phyloP scores from a whole-genome alignment of 2,888 invertebrate genomes.

The Maniola hyperantus region DNA sequence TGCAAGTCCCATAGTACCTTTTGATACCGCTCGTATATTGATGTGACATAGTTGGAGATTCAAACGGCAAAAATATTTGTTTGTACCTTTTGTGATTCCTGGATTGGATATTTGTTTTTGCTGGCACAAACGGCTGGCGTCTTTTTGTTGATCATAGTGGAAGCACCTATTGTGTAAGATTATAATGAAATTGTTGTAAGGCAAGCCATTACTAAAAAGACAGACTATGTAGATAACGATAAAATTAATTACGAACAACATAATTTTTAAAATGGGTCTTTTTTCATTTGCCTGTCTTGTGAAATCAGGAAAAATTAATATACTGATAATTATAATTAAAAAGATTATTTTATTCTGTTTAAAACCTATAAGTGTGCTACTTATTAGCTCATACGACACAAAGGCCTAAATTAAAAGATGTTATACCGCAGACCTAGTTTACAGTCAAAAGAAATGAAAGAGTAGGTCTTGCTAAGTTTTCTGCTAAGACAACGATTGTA shows the following conservation, averaged over 20 bases:
- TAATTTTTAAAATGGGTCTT: no score
- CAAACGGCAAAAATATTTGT: constrained; percentile 30
- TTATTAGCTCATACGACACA: constrained; percentile 7
- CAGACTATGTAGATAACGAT: neutral
- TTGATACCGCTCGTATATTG: constrained; percentile 41
- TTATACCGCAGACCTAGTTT: constrained; percentile 8
- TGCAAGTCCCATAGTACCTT: constrained; percentile 52
- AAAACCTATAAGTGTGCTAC: neutral
- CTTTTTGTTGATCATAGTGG: constrained; percentile 15
- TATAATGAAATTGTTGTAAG: constrained; percentile 4
- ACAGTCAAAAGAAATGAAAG: constrained; percentile 8
- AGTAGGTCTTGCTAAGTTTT: neutral
- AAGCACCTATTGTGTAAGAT: constrained; percentile 6
- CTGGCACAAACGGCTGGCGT: constrained; percentile 20
- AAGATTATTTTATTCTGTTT: neutral
- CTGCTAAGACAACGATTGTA: neutral
- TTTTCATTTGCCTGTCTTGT: no score
- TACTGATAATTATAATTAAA: no score
- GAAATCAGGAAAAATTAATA: neutral
- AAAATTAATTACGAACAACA: neutral
- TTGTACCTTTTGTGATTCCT: constrained; percentile 26
- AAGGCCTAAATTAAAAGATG: constrained; percentile 15
- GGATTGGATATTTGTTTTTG: constrained; percentile 25
- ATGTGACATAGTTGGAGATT: constrained; percentile 33
- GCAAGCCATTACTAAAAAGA: neutral